Base-by-base conservation (phyloP, 53 echinoderm and acorn worm species). In the Astropecten irregularis region DNA sequence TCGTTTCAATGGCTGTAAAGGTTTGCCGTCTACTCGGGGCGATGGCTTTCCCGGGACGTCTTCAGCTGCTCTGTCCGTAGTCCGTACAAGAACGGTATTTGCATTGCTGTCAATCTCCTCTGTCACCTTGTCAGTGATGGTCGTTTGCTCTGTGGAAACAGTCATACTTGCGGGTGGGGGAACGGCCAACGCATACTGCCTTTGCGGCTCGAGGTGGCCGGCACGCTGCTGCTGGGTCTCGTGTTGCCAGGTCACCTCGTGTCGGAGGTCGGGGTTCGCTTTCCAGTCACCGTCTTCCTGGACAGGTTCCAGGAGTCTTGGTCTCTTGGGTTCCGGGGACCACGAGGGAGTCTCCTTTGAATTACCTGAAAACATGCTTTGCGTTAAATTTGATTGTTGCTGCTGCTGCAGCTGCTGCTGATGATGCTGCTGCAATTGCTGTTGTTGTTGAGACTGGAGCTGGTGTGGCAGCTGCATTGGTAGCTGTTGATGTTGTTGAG, bases 1-100 rank as follows among this genome's bases (percentile, higher is more conserved):
- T 25, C 95, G 81, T 66, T 95, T 95, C 42, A 89, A 83, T 13
- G 92, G 90, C 29, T 88, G 90, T 66, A 87, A 79, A 66, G 85
- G 85, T 60, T 89, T 89, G 71, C 51, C 62, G 22, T 88, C 85
- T 2, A 77, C 46, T 60, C 81, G 40, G 20, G 71, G 73, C 6
- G 62, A 15, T 3, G 62, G 63, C 27, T 81, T 85, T 30, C 21
- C 34, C 16, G 13, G 40, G 25, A 61, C 40, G 15, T 58, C 83
- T 37, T 29, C 44, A 50, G 53, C 68, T 55, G 28, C 32, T 44
- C 66, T 59, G 54, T 72, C 50, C 48, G 73, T 83, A 83, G 83
- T 87, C 87, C 22, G 87, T 51, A 76, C 65, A 38, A 84, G n/a
- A 40, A 84, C 84, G 20, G 55, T 72, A 53, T 87, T 87, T 49